Base-by-base conservation (phyloP, 2,888 invertebrate species). In the Nasonovia ribisnigri region DNA sequence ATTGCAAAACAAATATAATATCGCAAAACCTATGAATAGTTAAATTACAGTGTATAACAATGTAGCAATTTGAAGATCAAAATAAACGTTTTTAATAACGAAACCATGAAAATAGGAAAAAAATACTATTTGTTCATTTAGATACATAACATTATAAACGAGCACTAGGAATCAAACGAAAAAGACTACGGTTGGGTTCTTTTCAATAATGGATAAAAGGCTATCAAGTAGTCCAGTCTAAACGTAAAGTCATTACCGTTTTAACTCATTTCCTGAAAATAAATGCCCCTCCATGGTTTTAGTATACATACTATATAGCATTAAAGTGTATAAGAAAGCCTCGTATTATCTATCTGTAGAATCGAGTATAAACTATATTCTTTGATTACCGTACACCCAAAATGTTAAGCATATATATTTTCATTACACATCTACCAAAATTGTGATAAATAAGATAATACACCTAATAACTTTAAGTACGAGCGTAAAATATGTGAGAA, bases 181-280 rank as follows among this genome's bases (percentile, higher is more conserved):
- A 51, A 54, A n/a, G 11, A n/a, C 11, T 57, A 57, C 42, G 43
- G n/a, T 57, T 57, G 57, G 42, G 24, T 88, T 43, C 29, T 67
- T 90, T 46, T n/a, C 90, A n/a, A 90, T 90, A 46, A 46, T 46
- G n/a, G n/a, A 3, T 46, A 67, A 90, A 90, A n/a, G 29, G n/a
- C 46, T 67, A 90, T 67, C n/a, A 20, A 67, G 20, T 36, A 77
- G 20, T 67, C 46, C 46, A 10, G 60, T 90, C n/a, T n/a, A 67
- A 24, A 60, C 46, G 57, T 90, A n/a, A 67, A 90, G n/a, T 90
- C 46, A 67, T 90, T 90, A 90, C 43, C 29, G 24, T 67, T 67
- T 89, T 89, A 29, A 57, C 29, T 67, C 60, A 46, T 90, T 60
- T 46, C 46, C 90, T 90, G 60, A n/a, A 46, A 90, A 90, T 67